Evolutionary conservation across 2,113 vertebrate species (phyloP).

Genomic region (Nothobranchius kuhntae): DNA sequence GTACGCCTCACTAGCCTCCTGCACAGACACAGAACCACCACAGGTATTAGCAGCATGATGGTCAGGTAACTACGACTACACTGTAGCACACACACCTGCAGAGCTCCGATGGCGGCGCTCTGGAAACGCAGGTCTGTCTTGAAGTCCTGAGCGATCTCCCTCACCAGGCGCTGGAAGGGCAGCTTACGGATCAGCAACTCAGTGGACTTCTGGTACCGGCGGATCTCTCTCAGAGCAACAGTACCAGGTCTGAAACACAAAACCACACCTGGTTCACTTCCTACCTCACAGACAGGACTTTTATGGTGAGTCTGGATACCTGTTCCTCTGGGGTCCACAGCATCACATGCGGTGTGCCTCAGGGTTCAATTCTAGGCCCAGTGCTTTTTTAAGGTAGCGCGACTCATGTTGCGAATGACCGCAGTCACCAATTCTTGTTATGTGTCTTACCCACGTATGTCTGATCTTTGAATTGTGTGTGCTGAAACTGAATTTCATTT

Average conservation of each 20-base stretch:
- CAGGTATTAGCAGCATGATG: not conserved
- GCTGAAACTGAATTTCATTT: too few species aligned
- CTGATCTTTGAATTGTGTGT: too few species aligned
- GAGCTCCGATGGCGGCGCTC: constrained; percentile 83
- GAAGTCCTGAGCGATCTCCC: constrained; percentile 87
- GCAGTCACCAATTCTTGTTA: too few species aligned
- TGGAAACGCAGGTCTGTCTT: constrained; percentile 87
- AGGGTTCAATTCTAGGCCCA: too few species aligned
- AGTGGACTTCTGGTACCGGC: constrained; percentile 87
- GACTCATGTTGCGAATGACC: too few species aligned
- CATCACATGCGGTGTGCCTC: too few species aligned
- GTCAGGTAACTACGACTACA: not conserved
- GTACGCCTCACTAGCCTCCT: constrained; percentile 86
- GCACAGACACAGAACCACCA: constrained; percentile 23
- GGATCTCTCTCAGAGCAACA: constrained; percentile 85
- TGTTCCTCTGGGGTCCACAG: too few species aligned
- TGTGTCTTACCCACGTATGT: too few species aligned
- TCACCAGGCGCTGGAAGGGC: constrained; percentile 86
- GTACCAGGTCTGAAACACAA: constrained; percentile 80
- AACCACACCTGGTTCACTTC: not conserved
- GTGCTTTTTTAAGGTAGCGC: too few species aligned
- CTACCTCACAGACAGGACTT: too few species aligned
- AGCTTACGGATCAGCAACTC: constrained; percentile 87
- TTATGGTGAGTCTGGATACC: too few species aligned
- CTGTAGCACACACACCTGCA: constrained; percentile 64